A percentile compares a stretch with the other conserved stretches of the same genome.
These are phyloP conservation scores for Megalonaias nervosa DNA, from an alignment of 1,140 invertebrate genomes.

Conservation along the genomic window DNA sequence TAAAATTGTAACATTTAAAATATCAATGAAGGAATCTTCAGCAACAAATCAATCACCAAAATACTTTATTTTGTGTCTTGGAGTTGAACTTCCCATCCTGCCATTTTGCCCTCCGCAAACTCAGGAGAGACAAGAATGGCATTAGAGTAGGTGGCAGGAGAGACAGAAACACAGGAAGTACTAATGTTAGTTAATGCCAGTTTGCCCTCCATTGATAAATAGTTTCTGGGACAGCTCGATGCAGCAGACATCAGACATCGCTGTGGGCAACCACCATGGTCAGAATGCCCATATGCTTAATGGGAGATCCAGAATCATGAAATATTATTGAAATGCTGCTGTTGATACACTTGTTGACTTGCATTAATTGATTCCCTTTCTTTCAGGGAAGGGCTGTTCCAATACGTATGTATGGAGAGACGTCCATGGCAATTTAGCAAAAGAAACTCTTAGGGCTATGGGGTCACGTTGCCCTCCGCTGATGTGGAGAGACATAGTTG, in stretches of 20 bases:
- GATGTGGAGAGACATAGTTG: constrained; percentile 19
- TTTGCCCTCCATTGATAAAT: constrained; percentile 47
- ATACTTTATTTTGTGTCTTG: not conserved
- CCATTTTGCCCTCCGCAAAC: constrained; percentile 13
- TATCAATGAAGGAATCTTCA: too few relatives aligned
- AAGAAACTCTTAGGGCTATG: too few relatives aligned
- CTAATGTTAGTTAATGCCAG: constrained; percentile 39
- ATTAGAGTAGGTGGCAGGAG: not conserved
- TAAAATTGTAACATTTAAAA: too few relatives aligned
- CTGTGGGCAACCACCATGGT: too few relatives aligned
- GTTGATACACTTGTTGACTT: too few relatives aligned
- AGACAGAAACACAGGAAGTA: too few relatives aligned
- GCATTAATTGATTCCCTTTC: not conserved
- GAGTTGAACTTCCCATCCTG: not conserved
- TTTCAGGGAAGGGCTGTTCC: constrained; percentile 43
- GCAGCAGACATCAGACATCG: too few relatives aligned
- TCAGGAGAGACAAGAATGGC: constrained; percentile 7
- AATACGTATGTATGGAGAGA: constrained; percentile 40
- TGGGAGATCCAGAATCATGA: too few relatives aligned
- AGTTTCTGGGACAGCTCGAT: constrained; percentile 30
- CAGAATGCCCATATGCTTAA: too few relatives aligned
- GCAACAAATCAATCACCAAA: not conserved
- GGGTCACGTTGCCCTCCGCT: constrained; percentile 18
- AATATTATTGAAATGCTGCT: too few relatives aligned
- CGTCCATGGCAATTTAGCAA: constrained; percentile 37